These are phyloP conservation scores for Trisateles emortualis DNA, from an alignment of 2,888 invertebrate genomes.

Conservation along the genomic window DNA sequence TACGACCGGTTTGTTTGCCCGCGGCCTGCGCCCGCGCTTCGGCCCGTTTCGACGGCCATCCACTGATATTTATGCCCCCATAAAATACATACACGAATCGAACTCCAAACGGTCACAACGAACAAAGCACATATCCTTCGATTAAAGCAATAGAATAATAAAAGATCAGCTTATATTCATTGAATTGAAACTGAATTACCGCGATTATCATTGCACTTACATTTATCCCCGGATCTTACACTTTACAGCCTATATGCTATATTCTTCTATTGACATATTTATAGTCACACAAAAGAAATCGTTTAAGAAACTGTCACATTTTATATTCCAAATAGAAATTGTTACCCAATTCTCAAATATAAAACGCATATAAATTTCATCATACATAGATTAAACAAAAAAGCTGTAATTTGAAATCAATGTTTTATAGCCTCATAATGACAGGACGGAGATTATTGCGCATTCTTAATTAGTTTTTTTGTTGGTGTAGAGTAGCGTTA, in stretches of 20 bases:
- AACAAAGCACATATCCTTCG: constrained; percentile 62
- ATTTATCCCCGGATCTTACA: constrained; percentile 35
- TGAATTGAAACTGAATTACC: constrained; percentile 38
- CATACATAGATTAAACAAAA: constrained; percentile 31
- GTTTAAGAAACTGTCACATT: constrained; percentile 40
- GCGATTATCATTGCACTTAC: constrained; percentile 43
- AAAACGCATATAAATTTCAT: constrained; percentile 28
- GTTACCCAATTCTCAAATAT: constrained; percentile 35
- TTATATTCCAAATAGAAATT: constrained; percentile 31
- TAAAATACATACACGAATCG: constrained; percentile 78
- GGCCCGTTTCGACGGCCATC: constrained; percentile 54
- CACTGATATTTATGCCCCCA: constrained; percentile 77
- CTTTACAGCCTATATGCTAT: constrained; percentile 36
- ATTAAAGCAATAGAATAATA: constrained; percentile 72
- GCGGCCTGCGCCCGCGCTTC: constrained; percentile 57
- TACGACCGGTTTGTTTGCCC: constrained; percentile 71
- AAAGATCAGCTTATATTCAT: constrained; percentile 53
- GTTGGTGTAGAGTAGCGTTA: constrained; percentile 38
- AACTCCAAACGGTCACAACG: constrained; percentile 57
- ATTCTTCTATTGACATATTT: constrained; percentile 34
- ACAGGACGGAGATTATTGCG: constrained; percentile 43
- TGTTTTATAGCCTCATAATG: constrained; percentile 40
- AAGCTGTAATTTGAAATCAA: constrained; percentile 34
- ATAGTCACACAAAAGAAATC: constrained; percentile 34
- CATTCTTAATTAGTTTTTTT: constrained; percentile 47